Base-by-base conservation (phyloP, 2,797 vertebrate species). In the Squalus acanthias region DNA sequence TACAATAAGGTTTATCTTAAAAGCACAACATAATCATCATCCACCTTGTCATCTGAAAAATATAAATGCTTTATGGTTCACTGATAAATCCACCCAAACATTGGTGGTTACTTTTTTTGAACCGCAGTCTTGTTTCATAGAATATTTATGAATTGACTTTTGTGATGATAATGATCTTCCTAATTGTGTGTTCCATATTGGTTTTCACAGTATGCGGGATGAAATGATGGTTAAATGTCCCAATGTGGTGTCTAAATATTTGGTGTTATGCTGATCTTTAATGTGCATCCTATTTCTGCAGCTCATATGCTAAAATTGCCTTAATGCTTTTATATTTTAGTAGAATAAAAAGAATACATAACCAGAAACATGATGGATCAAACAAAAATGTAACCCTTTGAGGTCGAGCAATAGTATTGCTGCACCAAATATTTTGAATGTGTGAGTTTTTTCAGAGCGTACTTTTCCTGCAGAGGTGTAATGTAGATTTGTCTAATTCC, bases 51-150 rank as follows among this genome's bases (percentile, higher is more conserved):
- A 97, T 96, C 97, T 96, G 96, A 97, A 97, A 97, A 97, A 97
- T 97, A 97, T 97, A 96, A 97, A 97, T 96, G 97, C 96, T 97
- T 97, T 96, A 96, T 96, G 96, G 96, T 96, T 96, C 96, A 65
- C 97, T 97, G 97, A 97, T 97, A 97, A 97, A 97, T 97, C 96
- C 97, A 96, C 96, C 96, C 87, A 96, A 97, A 96, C 96, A 97
- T 97, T 97, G 97, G 96, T 96, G 96, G 96, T 96, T 97, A 96
- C 96, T 97, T 96, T 96, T 39, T 96, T 92, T 91, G 97, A 96
- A 96, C 65, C 24, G 2, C 85, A 65, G 50, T 76, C 74, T 96
- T 60, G 39, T 96, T 97, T 96, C 97, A 96, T 96, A 69, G 96
- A 97, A 97, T 97, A 97, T 97, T 97, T 97, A 97, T 97, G 96